Evolutionary conservation across 2,797 vertebrate genomes (phyloP), one percentile per base, ranked within the genome.

Genomic region (Pampus argenteus): DNA sequence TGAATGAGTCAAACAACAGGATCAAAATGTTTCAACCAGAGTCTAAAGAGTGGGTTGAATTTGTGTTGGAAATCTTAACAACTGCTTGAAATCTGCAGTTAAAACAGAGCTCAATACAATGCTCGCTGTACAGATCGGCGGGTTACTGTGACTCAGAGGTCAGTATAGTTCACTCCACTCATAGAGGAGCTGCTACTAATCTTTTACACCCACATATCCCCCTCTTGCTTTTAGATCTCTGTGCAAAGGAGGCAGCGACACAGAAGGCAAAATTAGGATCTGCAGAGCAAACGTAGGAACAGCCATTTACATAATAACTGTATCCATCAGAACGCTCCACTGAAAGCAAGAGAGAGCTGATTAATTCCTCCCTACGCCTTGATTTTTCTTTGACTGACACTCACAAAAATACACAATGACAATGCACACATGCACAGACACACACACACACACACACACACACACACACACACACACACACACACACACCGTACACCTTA

Each of bases 61-160:
- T 72, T 58, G 9, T 59, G 40, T 15, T 40, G 34, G 66, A 74
- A 58, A 65, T 20, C 55, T 62, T 25, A 3, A 45, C 9, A 63
- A 70, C 26, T 57, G 63, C 22, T 72, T 70, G 48, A 23, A 69
- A 81, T 25, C 62, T 59, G 66, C 45, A 76, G 67, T n/a, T 40
- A 42, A 62, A 84, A 64, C 72, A 47, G 38, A 68, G 66, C 57
- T 71, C 17, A 1, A 36, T 25, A 13, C 36, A 47, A 54, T 23
- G 14, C 44, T 74, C 29, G 3, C 48, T 1, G 20, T 61, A 74
- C 38, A 31, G 74, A 78, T 82, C 50, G 20, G 66, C 70, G 72
- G 78, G 72, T 83, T 72, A 76, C 23, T 66, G 76, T 88, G 82
- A 91, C 81, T 90, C 88, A 91, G 73, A 79, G 83, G 86, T 90